Percentiles rank a stretch among this genome's conserved stretches.
These are phyloP conservation scores for Volucella zonaria DNA, from an alignment of 2,888 invertebrate species.

Conservation along the genomic window DNA sequence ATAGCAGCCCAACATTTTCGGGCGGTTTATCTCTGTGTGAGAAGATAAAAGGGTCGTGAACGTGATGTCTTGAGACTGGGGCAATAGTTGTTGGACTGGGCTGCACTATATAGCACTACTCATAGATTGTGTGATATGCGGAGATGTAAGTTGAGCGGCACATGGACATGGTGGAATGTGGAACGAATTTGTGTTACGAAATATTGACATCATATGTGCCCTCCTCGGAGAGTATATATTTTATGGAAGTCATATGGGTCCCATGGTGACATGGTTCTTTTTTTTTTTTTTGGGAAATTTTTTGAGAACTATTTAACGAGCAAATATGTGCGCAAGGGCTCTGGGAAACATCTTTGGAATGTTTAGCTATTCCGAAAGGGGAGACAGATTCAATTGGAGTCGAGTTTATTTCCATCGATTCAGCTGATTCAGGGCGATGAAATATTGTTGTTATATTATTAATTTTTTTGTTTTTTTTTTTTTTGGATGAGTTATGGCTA, in stretches of 20 bases:
- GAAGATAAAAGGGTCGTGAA: conserved; percentile 50
- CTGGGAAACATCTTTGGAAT: conserved; percentile 31
- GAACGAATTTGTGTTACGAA: conserved; percentile 45
- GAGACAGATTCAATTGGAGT: background rate
- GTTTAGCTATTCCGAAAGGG: background rate
- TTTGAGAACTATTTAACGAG: conserved; percentile 26
- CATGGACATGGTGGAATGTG: conserved; percentile 14
- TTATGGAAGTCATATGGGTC: conserved; percentile 27
- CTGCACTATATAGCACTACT: conserved; percentile 9
- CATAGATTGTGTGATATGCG: no score
- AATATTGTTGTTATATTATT: conserved; percentile 5
- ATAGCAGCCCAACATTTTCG: conserved; percentile 16
- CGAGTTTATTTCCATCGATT: conserved; percentile 6
- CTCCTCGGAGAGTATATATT: conserved; percentile 25
- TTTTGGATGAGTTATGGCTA: background rate
- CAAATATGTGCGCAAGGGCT: conserved; percentile 22
- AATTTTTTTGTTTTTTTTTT: no score
- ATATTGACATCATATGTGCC: conserved; percentile 42
- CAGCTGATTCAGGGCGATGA: conserved; percentile 33
- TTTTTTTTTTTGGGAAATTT: no score
- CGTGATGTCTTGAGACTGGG: conserved; percentile 11
- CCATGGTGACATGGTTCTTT: conserved; percentile 32
- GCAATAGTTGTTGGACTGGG: conserved; percentile 10
- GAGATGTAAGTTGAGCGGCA: background rate
- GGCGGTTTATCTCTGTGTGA: conserved; percentile 30